A percentile compares a stretch with the other conserved stretches of the same genome.
These are phyloP conservation scores for Muntiacus muntjak DNA, from an alignment of 2,113 vertebrate genomes.

Conservation along the genomic window DNA sequence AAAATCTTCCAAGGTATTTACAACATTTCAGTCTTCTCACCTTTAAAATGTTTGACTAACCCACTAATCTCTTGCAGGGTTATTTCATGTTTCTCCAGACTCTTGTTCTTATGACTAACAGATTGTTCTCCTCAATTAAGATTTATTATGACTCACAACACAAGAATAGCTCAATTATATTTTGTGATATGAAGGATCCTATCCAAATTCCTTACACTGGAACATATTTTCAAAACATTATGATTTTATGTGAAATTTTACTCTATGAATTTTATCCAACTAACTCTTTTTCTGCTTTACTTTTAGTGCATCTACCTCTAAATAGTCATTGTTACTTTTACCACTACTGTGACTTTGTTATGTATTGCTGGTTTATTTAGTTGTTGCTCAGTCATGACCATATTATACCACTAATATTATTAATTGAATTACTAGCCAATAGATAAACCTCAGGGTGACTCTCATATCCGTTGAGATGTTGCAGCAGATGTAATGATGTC, in stretches of 20 bases:
- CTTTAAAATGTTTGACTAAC: not conserved
- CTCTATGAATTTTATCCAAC: not conserved
- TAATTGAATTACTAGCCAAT: not conserved
- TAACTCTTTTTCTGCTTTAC: not conserved
- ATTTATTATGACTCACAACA: not conserved
- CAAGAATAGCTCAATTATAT: not conserved
- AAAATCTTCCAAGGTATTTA: not conserved
- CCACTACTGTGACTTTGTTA: not conserved
- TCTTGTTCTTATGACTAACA: not conserved
- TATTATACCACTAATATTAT: not conserved
- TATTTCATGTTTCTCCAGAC: not conserved
- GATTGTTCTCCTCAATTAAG: not conserved
- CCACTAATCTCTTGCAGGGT: not conserved
- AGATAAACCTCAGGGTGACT: not conserved
- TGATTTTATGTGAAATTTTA: not conserved
- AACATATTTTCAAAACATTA: not conserved
- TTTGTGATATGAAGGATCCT: not conserved
- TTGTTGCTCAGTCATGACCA: accelerated
- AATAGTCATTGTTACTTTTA: not conserved
- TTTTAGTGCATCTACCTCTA: not conserved
- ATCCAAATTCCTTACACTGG: not conserved
- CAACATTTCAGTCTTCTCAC: not conserved
- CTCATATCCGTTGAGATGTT: not conserved
- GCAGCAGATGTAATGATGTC: not conserved
- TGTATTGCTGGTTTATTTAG: not conserved